phyloP scores from a whole-genome alignment of 35 echinoderm and acorn worm genomes.

The Ophioderma brevispina region DNA sequence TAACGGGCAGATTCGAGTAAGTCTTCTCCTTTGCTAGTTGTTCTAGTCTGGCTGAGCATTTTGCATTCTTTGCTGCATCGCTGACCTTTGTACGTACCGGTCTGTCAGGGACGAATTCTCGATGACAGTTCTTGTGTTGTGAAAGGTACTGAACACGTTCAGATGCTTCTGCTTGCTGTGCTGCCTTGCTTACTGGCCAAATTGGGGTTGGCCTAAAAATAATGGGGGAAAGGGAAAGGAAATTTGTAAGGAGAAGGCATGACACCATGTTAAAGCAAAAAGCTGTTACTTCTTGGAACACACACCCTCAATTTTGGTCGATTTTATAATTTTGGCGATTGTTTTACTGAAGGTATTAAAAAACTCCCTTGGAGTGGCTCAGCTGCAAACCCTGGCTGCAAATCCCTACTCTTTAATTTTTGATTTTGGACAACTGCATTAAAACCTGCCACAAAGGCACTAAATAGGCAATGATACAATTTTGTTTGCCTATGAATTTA shows the following conservation, averaged over 20 bases:
- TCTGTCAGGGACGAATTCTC: slow-evolving; percentile 72
- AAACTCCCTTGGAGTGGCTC: too few species aligned
- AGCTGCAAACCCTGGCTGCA: too few species aligned
- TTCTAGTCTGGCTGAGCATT: slow-evolving; percentile 72
- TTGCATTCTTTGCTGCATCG: slow-evolving; percentile 80
- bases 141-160: slow-evolving; percentile 54
- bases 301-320: background rate
- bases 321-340: background rate
- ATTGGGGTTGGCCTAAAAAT: slow-evolving; percentile 80
- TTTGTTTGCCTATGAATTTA: too few species aligned
- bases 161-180: slow-evolving; percentile 73
- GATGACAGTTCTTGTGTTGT: slow-evolving; percentile 60
- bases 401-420: too few species aligned
- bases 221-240: background rate
- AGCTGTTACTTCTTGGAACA: too few species aligned
- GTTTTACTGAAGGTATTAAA: too few species aligned
- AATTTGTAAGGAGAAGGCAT: too few species aligned
- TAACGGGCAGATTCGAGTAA: slow-evolving; percentile 75
- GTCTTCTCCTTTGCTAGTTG: slow-evolving; percentile 78
- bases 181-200: slow-evolving; percentile 84
- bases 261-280: too few species aligned
- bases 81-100: slow-evolving; percentile 69
- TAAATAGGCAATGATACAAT: too few species aligned
- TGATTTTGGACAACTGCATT: too few species aligned
- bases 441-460: too few species aligned